Evolutionary conservation across 1,140 invertebrate species (phyloP), one percentile per base, ranked within the genome.

Genomic region (Diachasmimorpha longicaudata): DNA sequence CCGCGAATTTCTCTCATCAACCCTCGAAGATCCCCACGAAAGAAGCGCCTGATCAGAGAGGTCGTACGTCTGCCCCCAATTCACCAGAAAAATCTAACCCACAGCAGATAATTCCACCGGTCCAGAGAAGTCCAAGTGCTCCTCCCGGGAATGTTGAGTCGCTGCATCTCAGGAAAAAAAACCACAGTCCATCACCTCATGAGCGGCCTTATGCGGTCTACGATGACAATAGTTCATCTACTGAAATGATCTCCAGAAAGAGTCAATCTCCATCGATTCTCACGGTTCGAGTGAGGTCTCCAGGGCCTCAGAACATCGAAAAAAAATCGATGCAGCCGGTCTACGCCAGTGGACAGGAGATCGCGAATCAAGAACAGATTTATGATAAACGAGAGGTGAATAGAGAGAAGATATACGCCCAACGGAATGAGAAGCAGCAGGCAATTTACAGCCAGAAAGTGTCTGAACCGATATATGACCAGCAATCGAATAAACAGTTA

Each of bases 401-500:
- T 6, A 31, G 31, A 25, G 74, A 76, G n/a, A 48, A 69, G 23
- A 78, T 74, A 5, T 75, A 78, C 9, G 25, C 14, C 0, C 69
- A 78, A 31, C 71, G 58, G 37, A 71, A 70, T 16, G 70, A 71
- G 6, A 77, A 80, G 31, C 77, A 75, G 48, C 74, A 80, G 21
- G 39, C 71, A 1, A 75, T 80, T 39, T 78, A 80, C 31, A 48
- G 31, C 31, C 79, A 77, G 36, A 42, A 66, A 55, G 55, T 69
- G 11, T 58, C 76, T 0, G 75, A 77, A 16, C 71, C 76, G n/a
- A 76, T 78, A 25, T 75, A 79, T 21, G 73, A 66, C 37, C 77
- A 80, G 67, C 44, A 72, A 13, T 8, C 67, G 5, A 74, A 72
- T 37, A 79, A 81, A 39, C 82, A 82, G 77, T 63, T 80, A 46